phyloP scores from a whole-genome alignment of 2,113 vertebrate genomes.

The Onychorhynchus coronatus region DNA sequence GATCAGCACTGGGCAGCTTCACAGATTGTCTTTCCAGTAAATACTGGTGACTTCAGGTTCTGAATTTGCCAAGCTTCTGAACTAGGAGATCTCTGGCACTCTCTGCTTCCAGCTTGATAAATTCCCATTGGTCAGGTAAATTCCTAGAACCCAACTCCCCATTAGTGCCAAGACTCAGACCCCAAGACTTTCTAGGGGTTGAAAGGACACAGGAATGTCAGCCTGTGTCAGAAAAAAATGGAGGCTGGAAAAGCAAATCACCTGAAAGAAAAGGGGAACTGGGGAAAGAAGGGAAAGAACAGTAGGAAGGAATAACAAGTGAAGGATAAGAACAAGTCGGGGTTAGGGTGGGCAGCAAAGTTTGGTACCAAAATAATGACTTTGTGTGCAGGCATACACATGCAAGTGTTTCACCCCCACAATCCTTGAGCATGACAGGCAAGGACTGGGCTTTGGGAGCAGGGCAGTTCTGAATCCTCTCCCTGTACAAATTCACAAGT shows the following conservation, averaged over 20 bases:
- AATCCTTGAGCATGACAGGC: neutral
- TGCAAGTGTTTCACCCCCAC: fast-evolving
- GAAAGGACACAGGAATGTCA: neutral
- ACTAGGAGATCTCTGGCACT: neutral
- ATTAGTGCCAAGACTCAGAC: neutral
- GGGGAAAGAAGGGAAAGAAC: neutral
- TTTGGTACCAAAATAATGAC: neutral
- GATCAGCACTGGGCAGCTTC: neutral
- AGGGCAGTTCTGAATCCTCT: neutral
- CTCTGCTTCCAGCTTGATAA: neutral
- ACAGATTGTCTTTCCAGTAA: neutral
- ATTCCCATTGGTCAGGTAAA: neutral
- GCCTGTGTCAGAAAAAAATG: neutral
- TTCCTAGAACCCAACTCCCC: neutral
- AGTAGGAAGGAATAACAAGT: neutral
- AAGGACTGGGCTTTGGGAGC: neutral
- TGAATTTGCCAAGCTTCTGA: neutral
- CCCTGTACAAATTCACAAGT: neutral
- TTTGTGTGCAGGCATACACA: neutral
- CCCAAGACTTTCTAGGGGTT: neutral
- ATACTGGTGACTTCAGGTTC: neutral
- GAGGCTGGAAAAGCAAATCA: neutral
- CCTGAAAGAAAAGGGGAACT: neutral
- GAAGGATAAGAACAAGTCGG: neutral
- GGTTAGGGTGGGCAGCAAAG: neutral